Base-by-base conservation (phyloP, 2,888 invertebrate genomes). In the Hirtodrosophila trivittata region DNA sequence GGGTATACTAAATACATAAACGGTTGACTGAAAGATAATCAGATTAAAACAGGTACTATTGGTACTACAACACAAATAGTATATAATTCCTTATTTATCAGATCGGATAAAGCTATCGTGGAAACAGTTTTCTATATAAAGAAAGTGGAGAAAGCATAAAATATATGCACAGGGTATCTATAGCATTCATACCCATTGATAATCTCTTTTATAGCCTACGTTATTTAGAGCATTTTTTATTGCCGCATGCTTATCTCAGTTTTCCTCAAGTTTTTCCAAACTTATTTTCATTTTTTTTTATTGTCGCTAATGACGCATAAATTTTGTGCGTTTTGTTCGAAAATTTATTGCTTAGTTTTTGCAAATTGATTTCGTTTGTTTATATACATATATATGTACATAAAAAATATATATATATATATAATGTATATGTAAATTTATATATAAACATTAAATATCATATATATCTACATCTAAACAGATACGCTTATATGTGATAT, bases 251-350 rank as follows among this genome's bases (percentile, higher is more conserved):
- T 49, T 54, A n/a, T 47, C 30, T 25, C 16, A 56, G 42, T 51
- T 64, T 63, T 41, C 16, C 30, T 21, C 9, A 41, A 49, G n/a
- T 28, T 46, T 55, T 37, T 66, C 18, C 21, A 2, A 21, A 3
- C n/a, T 14, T 35, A 37, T 46, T 25, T 47, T 66, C 8, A 41
- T 28, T 52, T 46, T 45, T 26, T 35, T 66, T 12, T 21, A 18
- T 64, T 37, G n/a, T 25, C 32, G 62, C 46, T 62, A 76, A 65
- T 73, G 62, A 57, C 52, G 38, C 56, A 80, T 80, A 84, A 76
- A 72, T 80, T 75, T 57, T 26, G 28, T 38, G 56, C 37, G 38
- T 47, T 73, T 56, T 43, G 42, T 55, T 59, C 42, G 0, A 32
- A 28, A 12, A 35, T 52, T 50, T 50, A 18, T 28, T 7, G n/a